These are phyloP conservation scores for Mormoops blainvillei DNA, from an alignment of 2,113 vertebrate species.

Conservation along the genomic window DNA sequence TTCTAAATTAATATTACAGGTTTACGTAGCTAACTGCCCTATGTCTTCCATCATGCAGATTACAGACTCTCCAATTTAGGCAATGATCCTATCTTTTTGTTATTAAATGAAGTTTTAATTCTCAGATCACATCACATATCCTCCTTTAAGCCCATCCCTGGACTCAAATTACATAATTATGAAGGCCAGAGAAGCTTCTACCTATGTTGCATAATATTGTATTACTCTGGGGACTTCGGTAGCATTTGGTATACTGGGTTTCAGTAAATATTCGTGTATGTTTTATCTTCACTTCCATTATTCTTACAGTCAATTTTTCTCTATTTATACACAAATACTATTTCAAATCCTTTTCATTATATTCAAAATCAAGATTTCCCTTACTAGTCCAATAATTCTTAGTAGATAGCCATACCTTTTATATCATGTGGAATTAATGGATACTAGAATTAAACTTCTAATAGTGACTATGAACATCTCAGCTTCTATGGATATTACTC, in stretches of 20 bases:
- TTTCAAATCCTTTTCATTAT: neutral
- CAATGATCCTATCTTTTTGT: neutral
- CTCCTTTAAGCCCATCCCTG: neutral
- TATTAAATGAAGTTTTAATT: neutral
- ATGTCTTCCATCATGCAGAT: neutral
- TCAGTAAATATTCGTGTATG: neutral
- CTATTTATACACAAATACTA: neutral
- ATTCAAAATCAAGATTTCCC: neutral
- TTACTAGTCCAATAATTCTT: neutral
- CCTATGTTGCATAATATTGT: neutral
- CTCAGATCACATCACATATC: neutral
- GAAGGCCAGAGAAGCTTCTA: neutral
- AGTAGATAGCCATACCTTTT: neutral
- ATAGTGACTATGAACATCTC: neutral
- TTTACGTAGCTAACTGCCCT: neutral
- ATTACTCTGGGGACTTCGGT: neutral
- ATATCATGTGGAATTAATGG: neutral
- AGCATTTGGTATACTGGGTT: neutral
- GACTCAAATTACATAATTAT: neutral
- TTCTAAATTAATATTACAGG: neutral
- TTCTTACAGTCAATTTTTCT: neutral
- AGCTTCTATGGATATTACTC: rapidly evolving
- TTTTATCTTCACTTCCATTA: neutral
- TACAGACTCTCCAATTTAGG: neutral
- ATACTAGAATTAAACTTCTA: neutral